Base-by-base conservation (phyloP, 2,888 invertebrate genomes). In the Lutraria lutraria region DNA sequence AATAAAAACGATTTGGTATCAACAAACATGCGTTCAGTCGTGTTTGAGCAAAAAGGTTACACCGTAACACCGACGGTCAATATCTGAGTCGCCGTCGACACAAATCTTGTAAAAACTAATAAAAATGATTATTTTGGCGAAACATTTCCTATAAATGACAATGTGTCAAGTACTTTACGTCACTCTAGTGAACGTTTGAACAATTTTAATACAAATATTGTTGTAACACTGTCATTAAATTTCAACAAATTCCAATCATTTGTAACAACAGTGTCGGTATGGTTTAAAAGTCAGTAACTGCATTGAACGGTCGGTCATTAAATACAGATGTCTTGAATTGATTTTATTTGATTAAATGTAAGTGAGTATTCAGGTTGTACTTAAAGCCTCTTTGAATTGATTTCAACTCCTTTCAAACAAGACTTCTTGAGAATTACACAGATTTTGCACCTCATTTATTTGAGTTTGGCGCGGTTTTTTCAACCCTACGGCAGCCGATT, bases 111-210 rank as follows among this genome's bases (percentile, higher is more conserved):
- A 87, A 88, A 87, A 82, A 79, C 87, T 80, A 86, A 86, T 86
- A 86, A 85, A 88, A 83, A 53, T 34, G 56, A 43, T 81, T 81
- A 68, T 54, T 52, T 72, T 76, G 82, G 85, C 81, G 86, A 86
- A 87, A 87, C 72, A 82, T 79, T 81, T 82, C 89, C 54, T n/a
- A 68, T 89, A 68, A 89, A 89, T 81, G 89, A 80, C 89, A 89
- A 87, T 31, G 76, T 89, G 89, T 87, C 89, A 89, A 29, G 16
- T 63, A 81, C 19, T 82, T 76, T 25, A 54, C 52, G 89, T 87
- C 89, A 87, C 16, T 89, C 79, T 12, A 31, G 12, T 10, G 53
- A 34, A 63, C 31, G 76, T 89, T 87, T 87, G 83, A 85, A 83
- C 80, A 43, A 52, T 80, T 83, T 31, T 21, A 87, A 83, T 76